Evolutionary conservation across 1,140 invertebrate species (phyloP).

Genomic region (Antheraea pernyi): DNA sequence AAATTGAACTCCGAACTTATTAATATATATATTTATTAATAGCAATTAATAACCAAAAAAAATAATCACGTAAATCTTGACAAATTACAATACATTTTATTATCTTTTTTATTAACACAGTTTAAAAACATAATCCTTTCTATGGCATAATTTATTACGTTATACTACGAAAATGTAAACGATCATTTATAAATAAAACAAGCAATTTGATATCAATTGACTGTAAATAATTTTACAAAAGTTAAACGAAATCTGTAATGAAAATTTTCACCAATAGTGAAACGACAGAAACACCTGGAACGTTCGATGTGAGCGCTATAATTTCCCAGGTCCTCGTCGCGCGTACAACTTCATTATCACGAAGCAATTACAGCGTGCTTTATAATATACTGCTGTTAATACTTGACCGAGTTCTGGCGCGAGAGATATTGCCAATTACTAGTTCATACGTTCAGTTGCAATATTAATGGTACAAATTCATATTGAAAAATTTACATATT

Average conservation of each 20-base stretch:
- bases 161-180: neutral
- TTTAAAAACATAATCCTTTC: too few species aligned
- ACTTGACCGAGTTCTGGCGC: slow-evolving; percentile 35
- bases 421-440: neutral
- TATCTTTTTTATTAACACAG: too few species aligned
- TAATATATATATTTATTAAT: too few species aligned
- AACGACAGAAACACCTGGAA: slow-evolving; percentile 24
- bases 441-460: slow-evolving; percentile 2
- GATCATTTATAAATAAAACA: neutral
- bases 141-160: neutral
- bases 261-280: slow-evolving; percentile 14
- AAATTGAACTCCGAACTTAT: too few species aligned
- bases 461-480: neutral
- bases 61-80: too few species aligned
- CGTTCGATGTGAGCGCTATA: slow-evolving; percentile 9
- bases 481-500: neutral
- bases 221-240: neutral
- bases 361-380: slow-evolving; percentile 38
- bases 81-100: too few species aligned
- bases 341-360: slow-evolving; percentile 45
- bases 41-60: too few species aligned
- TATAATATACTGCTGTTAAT: slow-evolving; percentile 36
- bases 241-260: slow-evolving; percentile 1
- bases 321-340: slow-evolving; percentile 28
- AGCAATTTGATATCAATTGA: neutral